Evolutionary conservation across 2,888 invertebrate species (phyloP).

Genomic region (Hesperia comma): DNA sequence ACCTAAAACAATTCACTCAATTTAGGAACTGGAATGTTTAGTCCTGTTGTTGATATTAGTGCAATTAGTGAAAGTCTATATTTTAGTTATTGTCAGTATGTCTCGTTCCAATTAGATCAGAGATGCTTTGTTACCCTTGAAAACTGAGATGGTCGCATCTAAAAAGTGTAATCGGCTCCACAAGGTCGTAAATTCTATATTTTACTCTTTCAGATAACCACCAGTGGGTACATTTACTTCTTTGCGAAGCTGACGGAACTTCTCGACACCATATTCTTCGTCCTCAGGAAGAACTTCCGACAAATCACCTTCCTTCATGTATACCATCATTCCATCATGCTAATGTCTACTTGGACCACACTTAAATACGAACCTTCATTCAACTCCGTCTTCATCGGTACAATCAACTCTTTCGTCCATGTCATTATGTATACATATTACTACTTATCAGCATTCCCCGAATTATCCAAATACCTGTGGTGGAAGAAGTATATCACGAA

Average conservation of each 20-base stretch:
- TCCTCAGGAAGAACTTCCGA: conserved; percentile 87
- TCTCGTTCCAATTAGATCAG: too few relatives aligned
- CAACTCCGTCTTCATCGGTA: conserved; percentile 87
- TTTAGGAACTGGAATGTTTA: too few relatives aligned
- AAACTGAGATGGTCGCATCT: too few relatives aligned
- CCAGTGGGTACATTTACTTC: background rate
- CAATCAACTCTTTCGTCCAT: conserved; percentile 88
- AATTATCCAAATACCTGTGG: conserved; percentile 88
- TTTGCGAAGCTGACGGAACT: conserved; percentile 86
- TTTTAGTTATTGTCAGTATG: too few relatives aligned
- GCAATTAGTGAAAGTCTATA: too few relatives aligned
- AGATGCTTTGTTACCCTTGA: too few relatives aligned
- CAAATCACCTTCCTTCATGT: conserved; percentile 93
- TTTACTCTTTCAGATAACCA: background rate
- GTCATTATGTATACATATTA: conserved; percentile 90
- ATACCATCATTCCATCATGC: conserved; percentile 91
- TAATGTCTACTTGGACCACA: conserved; percentile 87
- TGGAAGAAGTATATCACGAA: conserved; percentile 92
- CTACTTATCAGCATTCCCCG: conserved; percentile 86
- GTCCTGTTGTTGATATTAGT: too few relatives aligned
- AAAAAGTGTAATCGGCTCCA: too few relatives aligned
- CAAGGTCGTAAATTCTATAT: too few relatives aligned
- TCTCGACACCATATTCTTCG: conserved; percentile 91
- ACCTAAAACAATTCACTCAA: too few relatives aligned
- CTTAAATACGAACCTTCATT: conserved; percentile 88